phyloP scores from a whole-genome alignment of 2,113 vertebrate genomes.

The Castor canadensis region DNA sequence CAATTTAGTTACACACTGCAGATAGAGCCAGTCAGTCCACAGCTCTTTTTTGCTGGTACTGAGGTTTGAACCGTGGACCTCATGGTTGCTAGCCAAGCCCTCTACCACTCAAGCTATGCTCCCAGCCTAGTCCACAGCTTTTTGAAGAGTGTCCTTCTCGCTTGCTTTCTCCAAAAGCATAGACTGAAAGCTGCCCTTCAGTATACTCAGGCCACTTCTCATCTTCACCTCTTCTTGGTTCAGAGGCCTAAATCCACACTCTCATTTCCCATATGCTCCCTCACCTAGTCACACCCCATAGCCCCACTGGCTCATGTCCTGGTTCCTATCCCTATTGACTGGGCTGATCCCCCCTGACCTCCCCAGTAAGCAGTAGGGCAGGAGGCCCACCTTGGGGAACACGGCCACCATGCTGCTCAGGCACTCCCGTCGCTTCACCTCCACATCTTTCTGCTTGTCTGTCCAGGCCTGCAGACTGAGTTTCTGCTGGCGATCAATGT shows the following conservation, averaged over 20 bases:
- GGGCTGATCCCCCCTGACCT: background rate
- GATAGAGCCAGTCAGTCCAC: too few species aligned
- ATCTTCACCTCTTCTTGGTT: background rate
- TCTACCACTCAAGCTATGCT: too few species aligned
- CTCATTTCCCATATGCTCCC: background rate
- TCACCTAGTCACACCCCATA: background rate
- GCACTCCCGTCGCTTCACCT: conserved; percentile 49
- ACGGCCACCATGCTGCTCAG: conserved; percentile 73
- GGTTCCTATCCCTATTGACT: background rate
- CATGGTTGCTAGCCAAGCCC: too few species aligned
- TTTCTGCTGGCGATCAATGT: conserved; percentile 49
- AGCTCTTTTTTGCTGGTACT: too few species aligned
- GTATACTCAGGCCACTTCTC: background rate
- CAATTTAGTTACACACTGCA: too few species aligned
- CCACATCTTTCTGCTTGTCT: conserved; percentile 62
- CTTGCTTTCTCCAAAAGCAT: background rate
- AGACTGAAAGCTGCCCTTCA: background rate
- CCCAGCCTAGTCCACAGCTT: background rate
- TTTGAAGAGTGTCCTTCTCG: background rate
- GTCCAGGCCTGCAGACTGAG: conserved; percentile 61
- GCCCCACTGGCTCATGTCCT: background rate
- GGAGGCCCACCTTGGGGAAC: conserved; percentile 75
- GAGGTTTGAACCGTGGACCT: too few species aligned
- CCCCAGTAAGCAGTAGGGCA: background rate
- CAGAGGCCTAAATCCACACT: background rate